Base-by-base conservation (phyloP, 2,113 vertebrate genomes). In the Taxidea taxus region DNA sequence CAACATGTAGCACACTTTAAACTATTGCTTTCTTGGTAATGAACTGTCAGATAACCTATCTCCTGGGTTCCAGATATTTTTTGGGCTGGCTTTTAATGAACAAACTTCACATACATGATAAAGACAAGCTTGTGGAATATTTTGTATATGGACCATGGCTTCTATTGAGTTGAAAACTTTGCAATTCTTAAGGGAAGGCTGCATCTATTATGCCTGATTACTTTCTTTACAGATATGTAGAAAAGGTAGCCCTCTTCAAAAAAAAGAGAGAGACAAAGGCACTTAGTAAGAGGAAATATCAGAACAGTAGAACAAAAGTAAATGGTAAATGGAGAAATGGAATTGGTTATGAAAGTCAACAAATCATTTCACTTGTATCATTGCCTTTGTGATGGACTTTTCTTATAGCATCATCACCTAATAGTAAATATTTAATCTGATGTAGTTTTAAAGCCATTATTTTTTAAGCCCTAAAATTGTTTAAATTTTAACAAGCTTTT, bases 391-490 rank as follows among this genome's bases (percentile, higher is more conserved):
- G 39, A 20, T 62, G 37, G 34, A 11, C 21, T 94, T 82, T 86
- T 75, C 75, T 70, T 49, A 9, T 27, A 37, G n/a, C n/a, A 54
- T 62, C 49, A 34, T 81, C 39, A 60, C 23, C 60, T 85, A 16
- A 77, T 31, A 42, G 37, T 54, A 42, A 91, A 39, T 68, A 23
- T 34, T 64, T 68, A 77, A 72, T 62, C 31, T 44, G 47, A 9
- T 87, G 37, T 75, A 49, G 58, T 66, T 75, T 94, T 95, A 80
- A 96, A 97, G 72, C 44, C 60, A 77, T 96, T 21, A 51, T 95
- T 95, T 87, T 78, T 87, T 94, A 42, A 96, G 64, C 21, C 58
- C 39, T 85, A 77, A 95, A 92, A 94, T 87, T 58, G 29, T 88
- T 85, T 81, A 74, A 78, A 42, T 64, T 90, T 92, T 92, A 96